Conservation (phyloP, 2,113 vertebrate species). For the Thalassarche chlororhynchos region DNA sequence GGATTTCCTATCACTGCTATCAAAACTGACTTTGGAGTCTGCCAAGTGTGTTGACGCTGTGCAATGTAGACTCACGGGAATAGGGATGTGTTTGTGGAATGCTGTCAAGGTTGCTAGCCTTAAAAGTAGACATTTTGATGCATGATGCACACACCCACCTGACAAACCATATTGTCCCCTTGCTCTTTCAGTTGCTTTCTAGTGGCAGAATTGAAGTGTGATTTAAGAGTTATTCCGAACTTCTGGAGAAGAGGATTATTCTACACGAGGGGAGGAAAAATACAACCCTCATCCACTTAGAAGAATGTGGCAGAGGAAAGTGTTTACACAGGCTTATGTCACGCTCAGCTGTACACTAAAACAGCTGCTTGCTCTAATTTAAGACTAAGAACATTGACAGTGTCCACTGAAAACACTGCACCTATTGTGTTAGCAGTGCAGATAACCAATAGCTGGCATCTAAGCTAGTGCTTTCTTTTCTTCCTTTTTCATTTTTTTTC, state of each 20-base stretch:
- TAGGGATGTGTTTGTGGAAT: not conserved
- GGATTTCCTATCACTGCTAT: not conserved
- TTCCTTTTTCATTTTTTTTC: not conserved
- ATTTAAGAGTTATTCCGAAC: not conserved
- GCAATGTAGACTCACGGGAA: not conserved
- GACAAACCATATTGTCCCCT: not conserved
- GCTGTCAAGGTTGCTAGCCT: not conserved
- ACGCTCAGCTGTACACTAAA: slow-evolving; percentile 59
- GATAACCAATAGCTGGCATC: not conserved
- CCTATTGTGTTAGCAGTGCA: slow-evolving; percentile 27
- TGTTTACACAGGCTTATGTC: slow-evolving; percentile 61
- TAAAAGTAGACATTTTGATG: not conserved
- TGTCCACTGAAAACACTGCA: slow-evolving; percentile 32
- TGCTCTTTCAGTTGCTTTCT: not conserved
- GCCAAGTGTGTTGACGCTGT: not conserved
- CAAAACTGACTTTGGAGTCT: not conserved
- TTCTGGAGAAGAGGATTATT: not conserved
- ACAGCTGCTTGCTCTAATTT: slow-evolving; percentile 68
- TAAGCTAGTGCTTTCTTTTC: not conserved
- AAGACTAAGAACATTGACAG: slow-evolving; percentile 14
- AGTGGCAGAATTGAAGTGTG: not conserved
- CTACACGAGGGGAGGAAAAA: not conserved
- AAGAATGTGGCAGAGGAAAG: slow-evolving; percentile 29
- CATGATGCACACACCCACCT: not conserved
- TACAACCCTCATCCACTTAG: not conserved